Evolutionary conservation across 2,888 invertebrate species (phyloP).

Genomic region (Morpho helenor): DNA sequence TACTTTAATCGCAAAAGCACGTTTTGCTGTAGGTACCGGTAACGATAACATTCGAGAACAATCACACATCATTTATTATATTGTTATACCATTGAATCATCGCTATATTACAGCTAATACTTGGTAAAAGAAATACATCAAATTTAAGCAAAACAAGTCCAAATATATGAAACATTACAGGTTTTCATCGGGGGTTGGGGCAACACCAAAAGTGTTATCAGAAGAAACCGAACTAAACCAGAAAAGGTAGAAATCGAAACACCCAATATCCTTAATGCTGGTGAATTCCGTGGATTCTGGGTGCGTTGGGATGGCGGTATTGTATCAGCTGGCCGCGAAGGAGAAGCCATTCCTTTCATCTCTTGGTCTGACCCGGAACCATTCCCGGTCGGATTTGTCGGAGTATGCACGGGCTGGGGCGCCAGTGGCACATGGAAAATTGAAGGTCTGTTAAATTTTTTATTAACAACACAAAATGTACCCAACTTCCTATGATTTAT

Average conservation of each 20-base stretch:
- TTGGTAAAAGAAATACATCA: no score
- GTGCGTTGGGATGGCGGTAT: conserved; percentile 86
- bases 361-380: conserved; percentile 85
- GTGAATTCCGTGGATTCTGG: conserved; percentile 92
- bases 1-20: no score
- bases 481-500: conserved; percentile 60
- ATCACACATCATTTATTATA: no score
- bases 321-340: conserved; percentile 85
- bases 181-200: conserved; percentile 94
- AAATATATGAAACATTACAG: conserved; percentile 44
- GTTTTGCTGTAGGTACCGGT: no score
- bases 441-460: conserved; percentile 78
- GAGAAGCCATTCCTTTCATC: conserved; percentile 85
- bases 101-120: no score
- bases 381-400: conserved; percentile 85
- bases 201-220: conserved; percentile 90
- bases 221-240: conserved; percentile 87
- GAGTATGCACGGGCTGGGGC: conserved; percentile 93
- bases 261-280: conserved; percentile 84
- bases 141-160: no score
- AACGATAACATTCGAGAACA: no score
- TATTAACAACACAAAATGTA: conserved; percentile 55
- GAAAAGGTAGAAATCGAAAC: conserved; percentile 85
- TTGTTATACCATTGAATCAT: no score
- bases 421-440: conserved; percentile 89